Base-by-base conservation (phyloP, 2,797 vertebrate genomes). In the Pyrocephalus nanus region DNA sequence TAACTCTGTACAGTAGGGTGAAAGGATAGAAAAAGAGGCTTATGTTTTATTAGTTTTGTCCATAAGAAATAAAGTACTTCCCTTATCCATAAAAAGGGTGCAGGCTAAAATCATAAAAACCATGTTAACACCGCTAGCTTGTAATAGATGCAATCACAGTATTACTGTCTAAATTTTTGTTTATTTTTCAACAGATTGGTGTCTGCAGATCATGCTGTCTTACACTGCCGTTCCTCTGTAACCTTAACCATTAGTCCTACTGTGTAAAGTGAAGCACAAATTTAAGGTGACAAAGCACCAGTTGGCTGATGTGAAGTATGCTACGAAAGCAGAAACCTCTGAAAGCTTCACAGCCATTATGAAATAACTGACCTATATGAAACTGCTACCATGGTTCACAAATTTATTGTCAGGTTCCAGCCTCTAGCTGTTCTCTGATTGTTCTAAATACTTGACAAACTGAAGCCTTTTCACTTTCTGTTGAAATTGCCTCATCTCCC, bases 381-480 rank as follows among this genome's bases (percentile, higher is more conserved):
- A 97, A 97, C 97, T 95, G 95, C 98, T 97, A 98, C 98, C 98
- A 97, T 96, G 97, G 97, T 97, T 98, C 98, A 98, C 98, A 98
- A 98, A 98, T 98, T 96, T 97, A 97, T 97, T 97, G 98, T 97
- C 98, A 98, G 98, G 97, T 98, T 97, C 98, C 98, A 97, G 98
- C 98, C 98, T 98, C 98, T 98, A 98, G 96, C 98, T 98, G 98
- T 98, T 98, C 98, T 98, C 98, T 98, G 98, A 98, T 98, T 98
- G 98, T 98, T 98, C 98, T 98, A 99, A 99, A 98, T 98, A 98
- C 98, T 98, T 97, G 97, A 98, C 98, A 98, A 98, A 98, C 98
- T 96, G 98, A 98, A 98, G 97, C 98, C 98, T 98, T 98, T 98
- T 98, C 98, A 98, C 98, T 98, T 98, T 98, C 98, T 10, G 97